Evolutionary conservation across 2,113 vertebrate genomes (phyloP).

Genomic region (Gasterosteus nipponicus): DNA sequence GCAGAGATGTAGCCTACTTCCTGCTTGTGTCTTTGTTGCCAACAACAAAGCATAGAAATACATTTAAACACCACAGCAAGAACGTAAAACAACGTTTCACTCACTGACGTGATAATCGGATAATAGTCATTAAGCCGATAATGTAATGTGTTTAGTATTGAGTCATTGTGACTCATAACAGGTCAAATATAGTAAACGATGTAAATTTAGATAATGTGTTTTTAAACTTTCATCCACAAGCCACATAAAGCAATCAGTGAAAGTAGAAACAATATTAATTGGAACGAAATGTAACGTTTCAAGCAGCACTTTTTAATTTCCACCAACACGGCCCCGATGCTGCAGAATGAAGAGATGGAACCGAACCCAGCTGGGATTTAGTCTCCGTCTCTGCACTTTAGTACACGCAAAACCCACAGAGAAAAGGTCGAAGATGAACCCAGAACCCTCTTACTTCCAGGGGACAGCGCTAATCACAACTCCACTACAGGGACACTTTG

Average conservation of each 20-base stretch:
- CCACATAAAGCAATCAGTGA: background rate
- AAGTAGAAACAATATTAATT: background rate
- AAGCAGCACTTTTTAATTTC: background rate
- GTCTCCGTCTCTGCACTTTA: too few species aligned
- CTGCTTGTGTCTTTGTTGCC: constrained; percentile 35
- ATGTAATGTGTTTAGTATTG: background rate
- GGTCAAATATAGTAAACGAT: background rate
- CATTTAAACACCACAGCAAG: constrained; percentile 1
- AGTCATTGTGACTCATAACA: constrained; percentile 1
- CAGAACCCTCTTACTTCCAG: too few species aligned
- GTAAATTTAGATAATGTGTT: background rate
- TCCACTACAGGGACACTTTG: too few species aligned
- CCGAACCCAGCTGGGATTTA: too few species aligned
- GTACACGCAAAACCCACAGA: too few species aligned
- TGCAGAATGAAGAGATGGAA: background rate
- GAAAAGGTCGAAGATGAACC: too few species aligned
- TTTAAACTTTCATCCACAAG: background rate
- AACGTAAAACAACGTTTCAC: background rate
- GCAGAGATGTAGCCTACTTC: constrained; percentile 33
- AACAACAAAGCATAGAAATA: constrained; percentile 10
- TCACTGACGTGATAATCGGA: background rate
- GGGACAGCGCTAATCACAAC: too few species aligned
- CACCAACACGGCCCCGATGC: background rate
- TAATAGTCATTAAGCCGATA: background rate
- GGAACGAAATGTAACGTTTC: background rate